Conservation (phyloP, 2,113 vertebrate species). For the Silurus meridionalis region DNA sequence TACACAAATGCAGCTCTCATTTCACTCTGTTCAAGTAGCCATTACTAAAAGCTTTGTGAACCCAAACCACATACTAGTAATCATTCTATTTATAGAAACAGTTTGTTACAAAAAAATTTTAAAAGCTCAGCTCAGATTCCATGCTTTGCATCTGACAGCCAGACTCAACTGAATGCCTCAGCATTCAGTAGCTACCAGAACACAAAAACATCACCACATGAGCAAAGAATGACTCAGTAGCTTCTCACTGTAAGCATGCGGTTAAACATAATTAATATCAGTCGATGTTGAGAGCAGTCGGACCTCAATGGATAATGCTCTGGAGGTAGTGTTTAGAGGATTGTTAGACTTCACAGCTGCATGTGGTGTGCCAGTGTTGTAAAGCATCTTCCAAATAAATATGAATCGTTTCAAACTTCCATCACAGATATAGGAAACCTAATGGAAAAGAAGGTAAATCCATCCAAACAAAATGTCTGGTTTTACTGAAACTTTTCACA, state of each 20-base stretch:
- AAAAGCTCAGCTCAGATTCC: conserved; percentile 10
- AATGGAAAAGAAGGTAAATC: neutral
- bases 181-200: conserved; percentile 2
- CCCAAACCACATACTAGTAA: neutral
- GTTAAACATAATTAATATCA: conserved; percentile 19
- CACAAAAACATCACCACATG: conserved; percentile 3
- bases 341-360: neutral
- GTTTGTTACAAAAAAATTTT: neutral
- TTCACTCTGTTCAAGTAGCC: neutral
- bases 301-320: conserved; percentile 64
- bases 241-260: conserved; percentile 16
- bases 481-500: too few relatives aligned
- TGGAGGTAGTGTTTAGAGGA: conserved; percentile 20
- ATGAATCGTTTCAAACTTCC: neutral
- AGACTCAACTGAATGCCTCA: neutral
- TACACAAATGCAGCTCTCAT: conserved; percentile 6
- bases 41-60: conserved; percentile 6
- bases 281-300: neutral
- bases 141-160: neutral
- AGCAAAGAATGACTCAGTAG: conserved; percentile 11
- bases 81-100: neutral
- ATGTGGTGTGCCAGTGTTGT: neutral
- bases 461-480: neutral
- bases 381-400: neutral
- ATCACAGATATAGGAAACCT: neutral